Evolutionary conservation across 2,113 vertebrate genomes (phyloP), one percentile per base, ranked within the genome.

Genomic region (Potamarius usumacintae): DNA sequence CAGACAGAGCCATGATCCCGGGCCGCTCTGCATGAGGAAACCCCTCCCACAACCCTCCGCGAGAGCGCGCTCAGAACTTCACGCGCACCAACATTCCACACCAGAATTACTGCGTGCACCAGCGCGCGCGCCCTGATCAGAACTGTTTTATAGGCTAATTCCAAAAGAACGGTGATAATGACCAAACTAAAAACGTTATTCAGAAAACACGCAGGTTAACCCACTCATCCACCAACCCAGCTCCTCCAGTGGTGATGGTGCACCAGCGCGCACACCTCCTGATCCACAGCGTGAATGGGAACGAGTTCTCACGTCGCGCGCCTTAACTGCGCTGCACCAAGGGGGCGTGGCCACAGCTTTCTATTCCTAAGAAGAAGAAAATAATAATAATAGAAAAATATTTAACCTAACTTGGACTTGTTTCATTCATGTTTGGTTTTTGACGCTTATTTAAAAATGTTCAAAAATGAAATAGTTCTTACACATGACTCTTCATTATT

Each of bases 21-120:
- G 87, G 57, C 69, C 62, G 89, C 52, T 52, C 67, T 15, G 72
- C 78, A 82, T 81, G 82, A 82, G 14, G 87, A 50, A 50, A 80
- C 77, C 18, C 85, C 72, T 85, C 89, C 88, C 90, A 91, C 90
- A 65, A 78, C 71, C 30, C 55, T 42, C 74, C 25, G 10, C 20
- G 20, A 22, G 57, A 18, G 20, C 12, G 74, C 76, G n/a, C 12
- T 63, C 58, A 63, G 15, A 63, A 72, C 27, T 82, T 83, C 71
- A 77, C 2, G n/a, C 57, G 11, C 30, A 55, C 27, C 58, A 9
- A 9, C 55, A 14, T 4, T 27, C 17, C 3, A 10, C 11, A 34
- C 42, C 7, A 11, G 18, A 27, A 42, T 42, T 4, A 52, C 2
- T 9, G 53, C 22, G 11, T 55, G 58, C 0, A 27, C 14, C 2